phyloP scores from a whole-genome alignment of 2,113 vertebrate genomes.

The Callopanchax toddi region DNA sequence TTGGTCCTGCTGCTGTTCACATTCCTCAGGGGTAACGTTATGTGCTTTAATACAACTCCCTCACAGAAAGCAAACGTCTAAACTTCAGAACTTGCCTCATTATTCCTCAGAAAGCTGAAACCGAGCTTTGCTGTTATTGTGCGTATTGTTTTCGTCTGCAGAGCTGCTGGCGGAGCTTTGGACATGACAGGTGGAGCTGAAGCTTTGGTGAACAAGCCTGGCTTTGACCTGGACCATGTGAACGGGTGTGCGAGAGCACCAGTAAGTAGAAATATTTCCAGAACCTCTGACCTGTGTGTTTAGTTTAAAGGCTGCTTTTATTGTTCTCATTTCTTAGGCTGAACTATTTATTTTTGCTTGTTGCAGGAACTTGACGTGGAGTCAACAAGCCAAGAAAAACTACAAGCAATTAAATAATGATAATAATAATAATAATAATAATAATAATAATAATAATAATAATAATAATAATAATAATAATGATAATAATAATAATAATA shows the following conservation, averaged over 20 bases:
- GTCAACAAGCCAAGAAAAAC: slow-evolving; percentile 18
- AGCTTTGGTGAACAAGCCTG: slow-evolving; percentile 23
- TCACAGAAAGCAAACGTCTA: slow-evolving; percentile 2
- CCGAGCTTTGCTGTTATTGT: slow-evolving; percentile 8
- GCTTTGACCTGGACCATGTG: slow-evolving; percentile 7
- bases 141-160: slow-evolving; percentile 47
- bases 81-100: slow-evolving; percentile 26
- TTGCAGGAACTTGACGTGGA: slow-evolving; percentile 49
- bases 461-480: slow-evolving; percentile 4
- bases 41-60: neutral
- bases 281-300: neutral
- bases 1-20: slow-evolving; percentile 24
- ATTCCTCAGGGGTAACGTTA: slow-evolving; percentile 27
- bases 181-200: slow-evolving; percentile 6
- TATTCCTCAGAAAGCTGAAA: slow-evolving; percentile 17
- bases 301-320: neutral
- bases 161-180: neutral
- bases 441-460: slow-evolving; percentile 2
- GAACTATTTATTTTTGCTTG: neutral
- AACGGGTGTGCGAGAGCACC: neutral
- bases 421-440: slow-evolving; percentile 7
- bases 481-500: slow-evolving; percentile 9
- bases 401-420: neutral
- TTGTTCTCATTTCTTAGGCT: neutral
- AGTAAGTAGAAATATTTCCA: slow-evolving; percentile 27